phyloP scores from a whole-genome alignment of 2,888 invertebrate genomes.

The Hemicrepidius hirtus region DNA sequence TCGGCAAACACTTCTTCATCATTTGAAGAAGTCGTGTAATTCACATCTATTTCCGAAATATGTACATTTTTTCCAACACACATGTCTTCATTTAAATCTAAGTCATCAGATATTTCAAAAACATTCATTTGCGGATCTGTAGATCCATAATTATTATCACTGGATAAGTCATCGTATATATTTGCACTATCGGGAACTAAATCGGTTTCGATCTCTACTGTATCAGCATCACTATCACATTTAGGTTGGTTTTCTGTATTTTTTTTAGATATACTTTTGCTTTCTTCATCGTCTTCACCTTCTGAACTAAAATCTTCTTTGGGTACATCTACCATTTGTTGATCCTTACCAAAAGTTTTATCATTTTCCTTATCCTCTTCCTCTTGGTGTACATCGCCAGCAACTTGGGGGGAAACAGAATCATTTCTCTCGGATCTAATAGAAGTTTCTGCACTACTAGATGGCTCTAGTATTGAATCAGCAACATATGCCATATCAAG shows the following conservation, averaged over 20 bases:
- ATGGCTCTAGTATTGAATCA: neutral
- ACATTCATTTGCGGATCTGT: conserved; percentile 51
- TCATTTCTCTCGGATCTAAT: neutral
- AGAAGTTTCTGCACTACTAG: neutral
- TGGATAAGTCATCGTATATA: conserved; percentile 35
- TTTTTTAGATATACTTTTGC: neutral
- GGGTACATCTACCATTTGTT: no score
- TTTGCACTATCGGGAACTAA: neutral
- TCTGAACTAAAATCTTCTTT: neutral
- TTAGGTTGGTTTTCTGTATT: neutral
- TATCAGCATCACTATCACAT: neutral
- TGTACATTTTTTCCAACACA: conserved; percentile 13
- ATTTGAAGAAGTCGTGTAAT: conserved; percentile 15
- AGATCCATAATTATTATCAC: conserved; percentile 27
- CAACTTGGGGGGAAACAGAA: neutral
- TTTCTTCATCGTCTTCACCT: neutral
- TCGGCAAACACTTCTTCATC: conserved; percentile 26
- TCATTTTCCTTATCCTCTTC: neutral
- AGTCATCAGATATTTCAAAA: conserved; percentile 51
- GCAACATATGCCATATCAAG: neutral
- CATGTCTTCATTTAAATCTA: conserved; percentile 41
- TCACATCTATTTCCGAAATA: conserved; percentile 24
- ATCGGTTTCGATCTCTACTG: neutral
- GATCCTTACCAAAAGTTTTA: neutral
- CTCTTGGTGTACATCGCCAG: neutral